phyloP scores from a whole-genome alignment of 2,113 vertebrate genomes.

The Myrmecobius fasciatus region DNA sequence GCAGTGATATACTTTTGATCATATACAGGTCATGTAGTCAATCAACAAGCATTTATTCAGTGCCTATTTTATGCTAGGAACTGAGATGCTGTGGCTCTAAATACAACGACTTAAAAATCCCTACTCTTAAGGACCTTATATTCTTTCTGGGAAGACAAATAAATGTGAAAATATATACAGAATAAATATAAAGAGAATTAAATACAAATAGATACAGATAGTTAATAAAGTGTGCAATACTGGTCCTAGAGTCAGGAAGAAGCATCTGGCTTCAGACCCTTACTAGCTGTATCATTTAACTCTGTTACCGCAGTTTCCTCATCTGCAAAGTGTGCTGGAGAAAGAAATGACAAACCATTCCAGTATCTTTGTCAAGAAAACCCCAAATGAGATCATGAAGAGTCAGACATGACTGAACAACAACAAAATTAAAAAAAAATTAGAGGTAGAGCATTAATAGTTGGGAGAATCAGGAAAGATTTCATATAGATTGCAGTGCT shows the following conservation, averaged over 20 bases:
- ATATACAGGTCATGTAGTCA: not conserved
- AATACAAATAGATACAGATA: not conserved
- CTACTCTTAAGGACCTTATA: not conserved
- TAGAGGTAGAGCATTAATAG: not conserved
- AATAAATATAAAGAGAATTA: not conserved
- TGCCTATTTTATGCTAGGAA: not conserved
- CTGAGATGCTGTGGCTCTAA: not conserved
- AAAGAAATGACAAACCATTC: not conserved
- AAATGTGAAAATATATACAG: not conserved
- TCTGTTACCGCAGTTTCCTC: not conserved
- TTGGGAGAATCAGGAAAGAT: not conserved
- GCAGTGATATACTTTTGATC: not conserved
- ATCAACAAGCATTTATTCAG: not conserved
- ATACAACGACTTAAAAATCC: not conserved
- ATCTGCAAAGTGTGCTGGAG: not conserved
- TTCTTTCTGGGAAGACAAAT: not conserved
- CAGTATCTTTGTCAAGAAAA: not conserved
- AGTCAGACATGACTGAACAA: not conserved
- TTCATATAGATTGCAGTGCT: not conserved
- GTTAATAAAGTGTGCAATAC: not conserved
- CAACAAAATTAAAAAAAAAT: not conserved
- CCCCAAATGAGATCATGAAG: not conserved
- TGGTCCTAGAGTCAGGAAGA: not conserved
- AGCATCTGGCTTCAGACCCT: not conserved
- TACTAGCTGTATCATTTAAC: not conserved